Conservation (phyloP, 2,888 invertebrate genomes). For the Schrankia costaestrigalis region DNA sequence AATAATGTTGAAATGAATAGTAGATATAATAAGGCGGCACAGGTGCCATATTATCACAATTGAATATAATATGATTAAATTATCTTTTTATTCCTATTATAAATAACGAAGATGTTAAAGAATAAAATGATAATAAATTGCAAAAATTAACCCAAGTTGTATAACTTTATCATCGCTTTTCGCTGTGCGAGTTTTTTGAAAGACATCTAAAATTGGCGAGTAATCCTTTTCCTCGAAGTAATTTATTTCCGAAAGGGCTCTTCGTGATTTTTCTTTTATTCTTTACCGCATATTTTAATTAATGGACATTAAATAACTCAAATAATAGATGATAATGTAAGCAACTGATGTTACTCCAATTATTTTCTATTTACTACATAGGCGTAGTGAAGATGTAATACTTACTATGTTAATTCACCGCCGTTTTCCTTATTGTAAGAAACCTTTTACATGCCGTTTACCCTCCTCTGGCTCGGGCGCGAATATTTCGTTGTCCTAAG, state of each 20-base stretch:
- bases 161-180: conserved; percentile 44
- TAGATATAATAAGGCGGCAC: not conserved
- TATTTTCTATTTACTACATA: no score
- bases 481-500: no score
- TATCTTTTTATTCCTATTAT: no score
- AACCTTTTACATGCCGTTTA: no score
- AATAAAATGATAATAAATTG: conserved; percentile 42
- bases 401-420: no score
- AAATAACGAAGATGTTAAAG: no score
- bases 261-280: conserved; percentile 32
- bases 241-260: conserved; percentile 44
- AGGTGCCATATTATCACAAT: not conserved
- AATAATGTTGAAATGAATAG: no score
- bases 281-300: conserved; percentile 46
- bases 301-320: no score
- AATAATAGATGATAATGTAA: not conserved
- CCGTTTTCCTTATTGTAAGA: no score
- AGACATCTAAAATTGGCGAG: conserved; percentile 47
- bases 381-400: no score
- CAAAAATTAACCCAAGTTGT: conserved; percentile 45
- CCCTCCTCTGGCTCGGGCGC: no score
- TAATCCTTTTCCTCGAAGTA: conserved; percentile 48
- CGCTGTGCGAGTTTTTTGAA: conserved; percentile 42
- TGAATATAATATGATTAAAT: no score
- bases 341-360: not conserved